phyloP scores from a whole-genome alignment of 1,140 invertebrate species.

The Drosophila lacertosa region DNA sequence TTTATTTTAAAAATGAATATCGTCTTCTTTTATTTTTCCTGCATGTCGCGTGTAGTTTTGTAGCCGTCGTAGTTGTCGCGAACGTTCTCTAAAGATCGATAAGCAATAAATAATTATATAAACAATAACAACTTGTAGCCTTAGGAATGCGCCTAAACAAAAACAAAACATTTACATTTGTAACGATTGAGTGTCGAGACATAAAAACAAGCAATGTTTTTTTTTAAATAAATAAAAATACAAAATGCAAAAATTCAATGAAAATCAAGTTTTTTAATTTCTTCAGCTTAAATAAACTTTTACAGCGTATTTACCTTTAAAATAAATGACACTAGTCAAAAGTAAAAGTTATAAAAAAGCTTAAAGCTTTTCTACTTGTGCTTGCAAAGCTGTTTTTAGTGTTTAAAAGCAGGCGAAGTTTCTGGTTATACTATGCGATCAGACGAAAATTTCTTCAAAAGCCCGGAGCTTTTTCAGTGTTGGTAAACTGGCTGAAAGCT shows the following conservation, averaged over 20 bases:
- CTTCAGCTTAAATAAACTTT: neutral
- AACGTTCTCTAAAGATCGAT: constrained; percentile 14
- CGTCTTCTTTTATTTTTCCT: neutral
- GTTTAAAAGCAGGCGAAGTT: too few species aligned
- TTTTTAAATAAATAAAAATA: constrained; percentile 28
- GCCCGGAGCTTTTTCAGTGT: too few species aligned
- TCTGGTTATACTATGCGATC: too few species aligned
- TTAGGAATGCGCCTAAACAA: constrained; percentile 21
- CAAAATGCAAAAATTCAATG: constrained; percentile 32
- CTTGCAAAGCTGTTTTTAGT: too few species aligned
- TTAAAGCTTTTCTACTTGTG: too few species aligned
- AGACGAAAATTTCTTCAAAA: too few species aligned
- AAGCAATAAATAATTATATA: constrained; percentile 10
- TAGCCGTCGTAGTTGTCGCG: too few species aligned
- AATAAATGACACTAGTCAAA: too few species aligned
- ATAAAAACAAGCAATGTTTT: constrained; percentile 45
- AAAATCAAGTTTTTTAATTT: neutral
- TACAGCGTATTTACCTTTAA: too few species aligned
- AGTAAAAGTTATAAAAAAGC: too few species aligned
- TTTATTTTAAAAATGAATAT: neutral
- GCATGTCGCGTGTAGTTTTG: too few species aligned
- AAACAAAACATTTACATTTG: constrained; percentile 5
- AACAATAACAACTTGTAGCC: constrained; percentile 17
- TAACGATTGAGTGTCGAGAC: constrained; percentile 37
- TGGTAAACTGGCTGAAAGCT: too few species aligned